Conservation (phyloP, 2,888 invertebrate genomes). For the Pollenia amentaria region DNA sequence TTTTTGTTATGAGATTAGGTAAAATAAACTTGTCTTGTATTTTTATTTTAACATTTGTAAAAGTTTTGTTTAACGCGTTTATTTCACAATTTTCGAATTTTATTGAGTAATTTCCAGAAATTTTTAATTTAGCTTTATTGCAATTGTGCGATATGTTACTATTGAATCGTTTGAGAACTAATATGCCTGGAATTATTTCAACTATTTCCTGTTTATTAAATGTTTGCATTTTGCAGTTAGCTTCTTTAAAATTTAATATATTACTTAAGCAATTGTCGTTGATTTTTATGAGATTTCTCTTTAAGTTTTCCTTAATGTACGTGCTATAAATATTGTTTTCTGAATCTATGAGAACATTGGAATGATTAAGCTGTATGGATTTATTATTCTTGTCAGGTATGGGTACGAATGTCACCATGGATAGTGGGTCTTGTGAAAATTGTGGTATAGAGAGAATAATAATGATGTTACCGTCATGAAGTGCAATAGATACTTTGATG, state of each 20-base stretch:
- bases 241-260: neutral
- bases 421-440: neutral
- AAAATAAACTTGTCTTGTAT: conserved; percentile 5
- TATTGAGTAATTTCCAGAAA: neutral
- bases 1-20: neutral
- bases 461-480: too few relatives aligned
- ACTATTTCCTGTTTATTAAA: conserved; percentile 14
- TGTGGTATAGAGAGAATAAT: neutral
- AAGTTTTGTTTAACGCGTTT: conserved; percentile 2
- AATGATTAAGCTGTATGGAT: neutral
- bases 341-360: neutral
- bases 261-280: neutral
- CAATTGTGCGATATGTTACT: neutral
- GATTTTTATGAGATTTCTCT: neutral
- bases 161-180: neutral
- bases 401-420: neutral
- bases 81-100: too few relatives aligned
- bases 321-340: neutral
- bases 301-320: too few relatives aligned
- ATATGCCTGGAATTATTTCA: conserved; percentile 3
- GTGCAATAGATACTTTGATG: too few relatives aligned
- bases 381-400: neutral
- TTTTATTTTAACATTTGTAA: conserved; percentile 12
- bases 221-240: conserved; percentile 10
- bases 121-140: neutral